phyloP scores from a whole-genome alignment of 2,797 vertebrate genomes.

The Ciconia nigra region DNA sequence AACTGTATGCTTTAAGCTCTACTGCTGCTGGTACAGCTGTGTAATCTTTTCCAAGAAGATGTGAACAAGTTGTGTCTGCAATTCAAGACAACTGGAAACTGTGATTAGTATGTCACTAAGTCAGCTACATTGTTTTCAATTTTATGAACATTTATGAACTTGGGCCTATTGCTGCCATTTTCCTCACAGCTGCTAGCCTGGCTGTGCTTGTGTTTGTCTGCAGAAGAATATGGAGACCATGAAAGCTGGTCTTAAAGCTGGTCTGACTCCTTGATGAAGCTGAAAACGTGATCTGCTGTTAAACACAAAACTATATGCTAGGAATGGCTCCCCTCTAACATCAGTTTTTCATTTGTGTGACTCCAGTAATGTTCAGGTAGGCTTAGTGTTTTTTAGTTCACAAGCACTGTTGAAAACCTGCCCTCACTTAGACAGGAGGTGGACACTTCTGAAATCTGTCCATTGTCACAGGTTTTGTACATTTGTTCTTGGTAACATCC shows the following conservation, averaged over 20 bases:
- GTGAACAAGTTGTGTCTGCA: not conserved
- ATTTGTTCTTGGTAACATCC: not conserved
- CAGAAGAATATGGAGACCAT: not conserved
- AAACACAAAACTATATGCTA: not conserved
- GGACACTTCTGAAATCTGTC: not conserved
- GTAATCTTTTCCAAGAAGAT: not conserved
- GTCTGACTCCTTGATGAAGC: not conserved
- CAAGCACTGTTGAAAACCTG: not conserved
- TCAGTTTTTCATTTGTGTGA: not conserved
- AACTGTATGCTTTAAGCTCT: not conserved
- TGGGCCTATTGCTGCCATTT: not conserved
- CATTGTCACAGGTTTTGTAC: not conserved
- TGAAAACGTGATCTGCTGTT: not conserved
- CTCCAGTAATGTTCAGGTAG: not conserved
- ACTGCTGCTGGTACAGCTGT: not conserved
- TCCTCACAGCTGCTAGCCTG: not conserved
- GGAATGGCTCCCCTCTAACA: not conserved
- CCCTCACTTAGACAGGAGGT: not conserved
- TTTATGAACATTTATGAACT: not conserved
- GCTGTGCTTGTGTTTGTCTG: not conserved
- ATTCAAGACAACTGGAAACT: not conserved
- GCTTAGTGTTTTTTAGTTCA: not conserved
- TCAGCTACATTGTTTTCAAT: not conserved
- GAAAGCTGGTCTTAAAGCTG: not conserved
- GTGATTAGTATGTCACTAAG: not conserved